Conservation (phyloP, 2,797 vertebrate genomes). For the Tympanoctomys barrerae region DNA sequence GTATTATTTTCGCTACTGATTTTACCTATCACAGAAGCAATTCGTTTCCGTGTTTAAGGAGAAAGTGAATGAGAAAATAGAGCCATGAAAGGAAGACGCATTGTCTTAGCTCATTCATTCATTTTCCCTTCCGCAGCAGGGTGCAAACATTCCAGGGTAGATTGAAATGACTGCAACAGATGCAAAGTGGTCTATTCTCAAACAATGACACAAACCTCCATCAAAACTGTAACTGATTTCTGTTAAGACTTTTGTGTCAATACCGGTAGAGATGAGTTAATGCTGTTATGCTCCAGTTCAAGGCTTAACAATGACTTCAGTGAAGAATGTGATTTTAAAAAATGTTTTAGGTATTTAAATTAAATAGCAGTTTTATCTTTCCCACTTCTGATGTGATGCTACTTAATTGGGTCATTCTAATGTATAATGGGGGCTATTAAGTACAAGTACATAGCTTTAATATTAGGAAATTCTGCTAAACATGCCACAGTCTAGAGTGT, state of each 20-base stretch:
- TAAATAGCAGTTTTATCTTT: constrained; percentile 28
- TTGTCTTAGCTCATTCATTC: not conserved
- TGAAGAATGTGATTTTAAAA: not conserved
- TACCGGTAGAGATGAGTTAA: not conserved
- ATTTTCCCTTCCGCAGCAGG: not conserved
- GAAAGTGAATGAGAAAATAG: not conserved
- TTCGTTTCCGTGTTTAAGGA: not conserved
- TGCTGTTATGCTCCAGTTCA: not conserved
- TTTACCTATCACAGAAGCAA: not conserved
- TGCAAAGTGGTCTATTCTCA: not conserved
- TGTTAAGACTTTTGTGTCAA: not conserved
- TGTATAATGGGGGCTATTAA: not conserved
- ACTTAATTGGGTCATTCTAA: constrained; percentile 40
- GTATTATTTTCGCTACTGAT: not conserved
- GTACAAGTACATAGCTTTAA: constrained; percentile 33
- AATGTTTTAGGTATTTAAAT: not conserved
- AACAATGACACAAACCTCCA: not conserved
- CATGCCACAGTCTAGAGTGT: not conserved
- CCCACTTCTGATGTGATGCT: constrained; percentile 17
- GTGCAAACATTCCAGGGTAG: not conserved
- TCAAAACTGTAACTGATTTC: not conserved
- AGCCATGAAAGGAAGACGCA: not conserved
- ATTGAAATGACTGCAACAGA: not conserved
- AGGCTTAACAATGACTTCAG: not conserved
- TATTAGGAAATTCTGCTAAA: constrained; percentile 14